A percentile compares a stretch with the other conserved stretches of the same genome.
phyloP scores from a whole-genome alignment of 2,113 vertebrate genomes.

The Dipodomys spectabilis region DNA sequence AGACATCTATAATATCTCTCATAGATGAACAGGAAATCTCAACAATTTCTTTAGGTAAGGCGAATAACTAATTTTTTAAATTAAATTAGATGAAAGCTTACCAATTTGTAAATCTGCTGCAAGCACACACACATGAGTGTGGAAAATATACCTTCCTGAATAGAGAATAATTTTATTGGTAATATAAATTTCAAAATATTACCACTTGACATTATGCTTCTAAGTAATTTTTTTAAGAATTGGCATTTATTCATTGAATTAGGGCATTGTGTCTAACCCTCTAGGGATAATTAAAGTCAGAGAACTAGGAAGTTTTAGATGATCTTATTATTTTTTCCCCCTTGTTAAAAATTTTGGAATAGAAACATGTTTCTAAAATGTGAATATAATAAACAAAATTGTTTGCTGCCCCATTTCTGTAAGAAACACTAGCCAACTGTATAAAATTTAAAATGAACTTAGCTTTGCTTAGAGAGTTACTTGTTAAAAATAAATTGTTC shows the following conservation, averaged over 20 bases:
- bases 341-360: constrained; percentile 33
- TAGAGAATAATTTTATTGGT: constrained; percentile 25
- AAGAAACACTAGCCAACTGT: no score
- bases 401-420: no score
- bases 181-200: constrained; percentile 3
- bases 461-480: not conserved
- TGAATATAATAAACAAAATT: constrained; percentile 31
- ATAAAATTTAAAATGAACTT: constrained; percentile 55
- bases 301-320: constrained; percentile 30
- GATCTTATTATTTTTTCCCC: not conserved
- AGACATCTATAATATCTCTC: not conserved
- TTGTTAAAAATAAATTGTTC: not conserved
- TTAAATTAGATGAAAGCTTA: constrained; percentile 38
- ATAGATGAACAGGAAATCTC: not conserved
- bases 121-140: not conserved
- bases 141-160: not conserved
- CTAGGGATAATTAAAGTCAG: constrained; percentile 6
- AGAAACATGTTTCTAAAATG: not conserved
- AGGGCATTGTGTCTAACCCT: not conserved
- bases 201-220: not conserved
- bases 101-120: not conserved
- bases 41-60: constrained; percentile 7
- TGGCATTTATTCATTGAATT: constrained; percentile 31
- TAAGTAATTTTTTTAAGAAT: not conserved
- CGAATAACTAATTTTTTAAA: not conserved